Evolutionary conservation across 2,797 vertebrate genomes (phyloP).

Genomic region (Liparis tanakae): DNA sequence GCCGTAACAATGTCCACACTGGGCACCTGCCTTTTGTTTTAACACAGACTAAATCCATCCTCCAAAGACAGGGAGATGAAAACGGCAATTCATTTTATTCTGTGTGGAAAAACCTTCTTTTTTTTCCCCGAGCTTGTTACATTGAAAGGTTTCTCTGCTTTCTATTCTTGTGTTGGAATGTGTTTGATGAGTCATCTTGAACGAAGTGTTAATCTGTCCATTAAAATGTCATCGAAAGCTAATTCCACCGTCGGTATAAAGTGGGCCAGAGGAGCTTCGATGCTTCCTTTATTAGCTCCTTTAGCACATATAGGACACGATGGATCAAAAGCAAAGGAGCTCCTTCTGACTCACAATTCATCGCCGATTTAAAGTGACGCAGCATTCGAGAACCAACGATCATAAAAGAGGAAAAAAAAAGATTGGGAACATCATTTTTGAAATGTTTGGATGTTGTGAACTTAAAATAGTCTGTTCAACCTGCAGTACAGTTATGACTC

Average conservation of each 20-base stretch:
- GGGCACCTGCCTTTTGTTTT: conserved; percentile 8
- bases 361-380: no score
- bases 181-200: neutral
- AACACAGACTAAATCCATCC: neutral
- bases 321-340: no score
- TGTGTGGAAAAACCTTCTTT: neutral
- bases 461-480: no score
- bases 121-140: neutral
- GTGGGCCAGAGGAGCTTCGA: no score
- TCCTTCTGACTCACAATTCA: no score
- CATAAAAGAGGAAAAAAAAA: no score
- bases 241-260: neutral
- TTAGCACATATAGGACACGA: no score
- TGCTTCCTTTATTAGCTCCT: no score
- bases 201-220: neutral
- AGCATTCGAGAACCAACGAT: no score
- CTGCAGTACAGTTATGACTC: no score
- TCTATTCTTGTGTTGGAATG: neutral
- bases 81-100: neutral
- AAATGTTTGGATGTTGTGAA: no score
- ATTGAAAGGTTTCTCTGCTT: neutral
- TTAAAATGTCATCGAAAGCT: neutral
- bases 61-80: neutral
- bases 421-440: no score
- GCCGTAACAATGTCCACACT: neutral